Base-by-base conservation (phyloP, 2,888 invertebrate species). In the Tetranychus truncatus region DNA sequence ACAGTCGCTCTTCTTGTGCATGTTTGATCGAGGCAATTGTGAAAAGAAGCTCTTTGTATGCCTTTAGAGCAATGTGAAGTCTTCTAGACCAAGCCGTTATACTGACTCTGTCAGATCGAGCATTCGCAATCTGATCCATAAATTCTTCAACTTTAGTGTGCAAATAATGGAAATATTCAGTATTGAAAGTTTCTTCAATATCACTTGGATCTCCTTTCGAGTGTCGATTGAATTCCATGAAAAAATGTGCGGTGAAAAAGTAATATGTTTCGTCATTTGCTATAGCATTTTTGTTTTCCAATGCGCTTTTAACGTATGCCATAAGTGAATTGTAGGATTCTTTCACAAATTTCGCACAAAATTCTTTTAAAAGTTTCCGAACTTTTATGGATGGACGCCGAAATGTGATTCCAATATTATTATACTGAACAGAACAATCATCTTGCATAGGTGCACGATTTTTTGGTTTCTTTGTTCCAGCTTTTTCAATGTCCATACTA, bases 191-290 rank as follows among this genome's bases (percentile, higher is more conserved):
- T 85, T 96, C 95, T 82, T 93, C 94, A 79, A 95, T 90, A 80
- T 91, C 86, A 83, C 92, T 91, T 78, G 95, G 88, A 84, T 91
- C 88, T 82, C 92, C 91, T 81, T 90, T 88, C 82, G 91, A 89
- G 80, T 88, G 86, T 79, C 96, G 88, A 85, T 95, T 95, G 84
- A 96, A 96, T 83, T 94, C 92, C 93, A 96, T 95, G 83, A 96
- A 96, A 85, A 95, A 96, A 81, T 90, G 88, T 79, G 95, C 86
- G 8, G 92, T 89, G 94, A 95, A 95, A 78, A 96, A 85, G 83
- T 95, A 94, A 83, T 94, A 95, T 0, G 91, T 91, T 82, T 95
- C 92, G 83, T 96, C 96, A 82, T 92, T 88, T 75, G 88, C 87
- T 81, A 90, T 89, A 0, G 88, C 88, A 67, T 46, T 9, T 71